Evolutionary conservation across 2,797 vertebrate species (phyloP).

Genomic region (Gallinago solitaria): DNA sequence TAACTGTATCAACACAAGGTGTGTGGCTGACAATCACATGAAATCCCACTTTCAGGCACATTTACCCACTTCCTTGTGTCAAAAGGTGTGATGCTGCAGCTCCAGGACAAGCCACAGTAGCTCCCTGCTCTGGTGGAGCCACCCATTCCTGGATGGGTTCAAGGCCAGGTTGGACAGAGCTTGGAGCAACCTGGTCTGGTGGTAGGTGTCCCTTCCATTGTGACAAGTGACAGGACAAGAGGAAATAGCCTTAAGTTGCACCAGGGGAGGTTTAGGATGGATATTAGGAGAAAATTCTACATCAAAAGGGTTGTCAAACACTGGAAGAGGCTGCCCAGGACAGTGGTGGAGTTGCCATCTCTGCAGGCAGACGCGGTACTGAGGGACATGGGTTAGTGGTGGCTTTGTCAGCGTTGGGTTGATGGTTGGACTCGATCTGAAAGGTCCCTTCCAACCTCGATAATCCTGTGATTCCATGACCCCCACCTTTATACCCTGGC

Average conservation of each 20-base stretch:
- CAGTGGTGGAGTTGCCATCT: background rate
- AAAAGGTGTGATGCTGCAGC: background rate
- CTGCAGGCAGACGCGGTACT: background rate
- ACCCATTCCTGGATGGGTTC: background rate
- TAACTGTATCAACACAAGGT: background rate
- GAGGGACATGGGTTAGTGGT: background rate
- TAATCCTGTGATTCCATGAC: background rate
- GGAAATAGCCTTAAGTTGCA: background rate
- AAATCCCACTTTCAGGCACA: fast-evolving
- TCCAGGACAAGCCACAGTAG: background rate
- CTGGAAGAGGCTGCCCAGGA: background rate
- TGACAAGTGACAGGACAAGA: background rate
- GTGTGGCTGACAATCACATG: background rate
- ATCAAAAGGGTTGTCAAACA: background rate
- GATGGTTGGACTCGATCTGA: background rate
- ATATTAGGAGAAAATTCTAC: background rate
- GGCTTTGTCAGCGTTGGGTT: background rate
- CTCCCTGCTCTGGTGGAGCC: background rate
- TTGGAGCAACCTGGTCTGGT: background rate
- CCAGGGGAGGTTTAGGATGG: background rate
- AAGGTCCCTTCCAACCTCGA: background rate
- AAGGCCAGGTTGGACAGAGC: background rate
- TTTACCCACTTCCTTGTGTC: background rate
- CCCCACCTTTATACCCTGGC: background rate
- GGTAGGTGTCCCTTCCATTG: background rate